Evolutionary conservation across 2,888 invertebrate species (phyloP).

Genomic region (Heliconius sara): DNA sequence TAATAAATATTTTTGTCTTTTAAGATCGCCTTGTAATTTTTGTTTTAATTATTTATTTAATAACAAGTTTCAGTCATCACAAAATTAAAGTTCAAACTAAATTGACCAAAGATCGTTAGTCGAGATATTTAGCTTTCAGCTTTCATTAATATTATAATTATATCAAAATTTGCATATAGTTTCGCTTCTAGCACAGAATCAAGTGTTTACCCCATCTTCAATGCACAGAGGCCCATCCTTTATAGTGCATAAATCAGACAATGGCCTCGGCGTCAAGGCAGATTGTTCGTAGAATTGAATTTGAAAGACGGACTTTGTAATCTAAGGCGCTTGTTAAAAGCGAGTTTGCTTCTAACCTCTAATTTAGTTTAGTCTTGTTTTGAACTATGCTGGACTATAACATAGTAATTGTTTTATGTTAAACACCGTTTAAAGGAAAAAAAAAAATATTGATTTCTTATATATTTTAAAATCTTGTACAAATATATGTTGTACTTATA

Average conservation of each 20-base stretch:
- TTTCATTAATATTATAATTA: slow-evolving; percentile 6
- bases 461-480: neutral
- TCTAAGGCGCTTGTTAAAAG: slow-evolving; percentile 46
- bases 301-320: slow-evolving; percentile 48
- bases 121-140: neutral
- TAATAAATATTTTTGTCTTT: too few relatives aligned
- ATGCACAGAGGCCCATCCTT: slow-evolving; percentile 27
- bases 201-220: slow-evolving; percentile 23
- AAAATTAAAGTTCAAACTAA: neutral
- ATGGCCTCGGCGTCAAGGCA: slow-evolving; percentile 35
- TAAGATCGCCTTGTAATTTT: too few relatives aligned
- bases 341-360: slow-evolving; percentile 40
- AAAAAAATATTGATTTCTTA: neutral
- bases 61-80: too few relatives aligned
- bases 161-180: slow-evolving; percentile 1
- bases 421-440: neutral
- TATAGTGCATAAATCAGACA: slow-evolving; percentile 38
- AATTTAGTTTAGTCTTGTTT: slow-evolving; percentile 41
- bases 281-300: slow-evolving; percentile 47
- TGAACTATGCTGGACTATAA: slow-evolving; percentile 18
- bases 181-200: slow-evolving; percentile 1
- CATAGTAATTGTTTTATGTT: slow-evolving; percentile 4
- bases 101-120: neutral
- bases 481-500: neutral
- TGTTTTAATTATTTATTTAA: too few relatives aligned